Evolutionary conservation across 2,113 vertebrate genomes (phyloP), one percentile per base, ranked within the genome.

Genomic region (Coptodon bakossiorum): DNA sequence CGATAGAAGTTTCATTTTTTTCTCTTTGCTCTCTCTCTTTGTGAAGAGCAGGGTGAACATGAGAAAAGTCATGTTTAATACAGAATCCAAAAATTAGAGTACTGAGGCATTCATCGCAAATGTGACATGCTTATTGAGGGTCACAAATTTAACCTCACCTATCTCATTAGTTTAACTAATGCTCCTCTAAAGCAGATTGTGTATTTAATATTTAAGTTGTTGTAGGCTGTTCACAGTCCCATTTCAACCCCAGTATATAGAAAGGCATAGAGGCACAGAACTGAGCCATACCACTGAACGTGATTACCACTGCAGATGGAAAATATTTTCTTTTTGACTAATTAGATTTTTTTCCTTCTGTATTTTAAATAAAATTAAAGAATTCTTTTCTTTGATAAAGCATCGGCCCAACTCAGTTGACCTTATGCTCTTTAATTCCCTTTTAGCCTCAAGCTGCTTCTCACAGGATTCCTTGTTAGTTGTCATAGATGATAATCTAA

Each of bases 401-500:
- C 66, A 61, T 71, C 7, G 0, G 40, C 27, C 29, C 48, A 22
- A 66, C 10, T 19, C 38, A 40, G 36, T 71, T 53, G 29, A 1
- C 5, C 22, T 9, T 3, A 45, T 45, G 40, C 68, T 29, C 68
- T 45, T 27, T 45, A n/a, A 38, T 80, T 22, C n/a, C 29, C 13
- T 80, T 19, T 22, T 9, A 57, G 19, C 50, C 48, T 80, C 38
- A 43, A 71, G 66, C 38, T 71, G 3, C 27, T 11, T 14, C 12
- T 56, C 10, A 10, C 9, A 85, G 19, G 63, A 68, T 82, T 82
- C 10, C 11, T 29, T 19, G 68, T 27, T 73, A 3, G 34, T 40
- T 86, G 61, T 61, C 83, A 22, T 14, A 52, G 61, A 71, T 61
- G 24, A 19, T 76, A 84, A 80, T 83, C 81, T 31, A 85, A 88